A percentile compares a stretch with the other conserved stretches of the same genome.
Evolutionary conservation across 2,888 invertebrate genomes (phyloP).

Genomic region (Stenurella melanura): DNA sequence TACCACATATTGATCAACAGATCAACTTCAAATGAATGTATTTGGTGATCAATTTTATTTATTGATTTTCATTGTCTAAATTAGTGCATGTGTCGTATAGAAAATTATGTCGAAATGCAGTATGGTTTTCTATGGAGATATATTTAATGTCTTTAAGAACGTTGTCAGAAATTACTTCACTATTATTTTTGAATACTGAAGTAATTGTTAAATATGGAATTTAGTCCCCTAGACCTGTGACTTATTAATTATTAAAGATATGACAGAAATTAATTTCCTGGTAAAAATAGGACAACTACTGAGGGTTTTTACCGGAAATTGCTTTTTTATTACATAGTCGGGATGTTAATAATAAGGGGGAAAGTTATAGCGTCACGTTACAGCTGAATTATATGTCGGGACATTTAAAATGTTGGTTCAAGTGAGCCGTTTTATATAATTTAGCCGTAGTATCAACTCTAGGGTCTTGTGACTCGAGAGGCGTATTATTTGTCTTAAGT

Average conservation of each 20-base stretch:
- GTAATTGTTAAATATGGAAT: too few relatives aligned
- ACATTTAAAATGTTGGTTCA: not conserved
- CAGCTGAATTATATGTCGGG: not conserved
- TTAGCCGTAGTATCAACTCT: not conserved
- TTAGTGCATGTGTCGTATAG: too few relatives aligned
- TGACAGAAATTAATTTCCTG: not conserved
- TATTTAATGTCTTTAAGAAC: too few relatives aligned
- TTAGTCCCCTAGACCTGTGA: not conserved
- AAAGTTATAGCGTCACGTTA: not conserved
- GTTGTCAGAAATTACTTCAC: too few relatives aligned
- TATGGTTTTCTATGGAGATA: too few relatives aligned
- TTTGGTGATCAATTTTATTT: too few relatives aligned
- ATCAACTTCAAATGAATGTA: too few relatives aligned
- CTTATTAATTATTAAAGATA: not conserved
- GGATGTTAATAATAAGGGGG: not conserved
- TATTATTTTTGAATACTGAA: too few relatives aligned
- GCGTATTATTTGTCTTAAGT: conserved; percentile 1
- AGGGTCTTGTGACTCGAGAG: not conserved
- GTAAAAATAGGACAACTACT: not conserved
- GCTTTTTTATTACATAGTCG: not conserved
- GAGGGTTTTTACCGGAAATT: not conserved
- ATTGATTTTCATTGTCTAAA: too few relatives aligned
- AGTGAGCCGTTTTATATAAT: not conserved
- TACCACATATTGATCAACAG: too few relatives aligned
- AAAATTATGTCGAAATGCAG: too few relatives aligned